These are phyloP conservation scores for Vanacampus margaritifer DNA, from an alignment of 2,113 vertebrate genomes.

Conservation along the genomic window DNA sequence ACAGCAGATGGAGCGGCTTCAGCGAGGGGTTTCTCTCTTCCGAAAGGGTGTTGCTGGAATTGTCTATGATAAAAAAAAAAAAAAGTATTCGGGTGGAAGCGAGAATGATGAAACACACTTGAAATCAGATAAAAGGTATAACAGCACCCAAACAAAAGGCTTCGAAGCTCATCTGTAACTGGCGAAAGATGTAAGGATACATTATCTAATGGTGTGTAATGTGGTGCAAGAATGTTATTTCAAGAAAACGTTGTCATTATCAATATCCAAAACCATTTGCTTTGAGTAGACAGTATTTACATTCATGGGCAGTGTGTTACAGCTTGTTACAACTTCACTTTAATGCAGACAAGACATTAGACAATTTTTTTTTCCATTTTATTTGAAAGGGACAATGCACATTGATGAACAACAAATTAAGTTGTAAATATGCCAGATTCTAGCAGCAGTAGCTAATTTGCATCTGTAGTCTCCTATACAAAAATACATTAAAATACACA, in stretches of 20 bases:
- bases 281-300: not conserved
- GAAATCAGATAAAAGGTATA: conserved; percentile 66
- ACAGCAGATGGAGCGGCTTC: conserved; percentile 62
- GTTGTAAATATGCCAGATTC: too few relatives aligned
- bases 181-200: conserved; percentile 39
- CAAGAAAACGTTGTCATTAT: not conserved
- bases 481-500: too few relatives aligned
- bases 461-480: too few relatives aligned
- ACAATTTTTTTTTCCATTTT: too few relatives aligned
- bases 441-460: too few relatives aligned
- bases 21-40: conserved; percentile 36
- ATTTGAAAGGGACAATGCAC: too few relatives aligned
- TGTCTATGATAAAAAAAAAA: conserved; percentile 52
- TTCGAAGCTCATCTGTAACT: conserved; percentile 61
- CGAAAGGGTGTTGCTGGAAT: conserved; percentile 59
- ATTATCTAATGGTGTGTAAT: not conserved
- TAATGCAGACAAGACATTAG: not conserved
- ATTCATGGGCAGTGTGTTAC: not conserved
- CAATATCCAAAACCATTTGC: not conserved
- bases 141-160: conserved; percentile 19
- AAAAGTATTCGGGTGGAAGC: conserved; percentile 31
- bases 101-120: conserved; percentile 68
- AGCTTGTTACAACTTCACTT: not conserved
- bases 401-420: too few relatives aligned
- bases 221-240: not conserved